Conservation (phyloP, 2,888 invertebrate genomes). For the Parasteatoda lunata region DNA sequence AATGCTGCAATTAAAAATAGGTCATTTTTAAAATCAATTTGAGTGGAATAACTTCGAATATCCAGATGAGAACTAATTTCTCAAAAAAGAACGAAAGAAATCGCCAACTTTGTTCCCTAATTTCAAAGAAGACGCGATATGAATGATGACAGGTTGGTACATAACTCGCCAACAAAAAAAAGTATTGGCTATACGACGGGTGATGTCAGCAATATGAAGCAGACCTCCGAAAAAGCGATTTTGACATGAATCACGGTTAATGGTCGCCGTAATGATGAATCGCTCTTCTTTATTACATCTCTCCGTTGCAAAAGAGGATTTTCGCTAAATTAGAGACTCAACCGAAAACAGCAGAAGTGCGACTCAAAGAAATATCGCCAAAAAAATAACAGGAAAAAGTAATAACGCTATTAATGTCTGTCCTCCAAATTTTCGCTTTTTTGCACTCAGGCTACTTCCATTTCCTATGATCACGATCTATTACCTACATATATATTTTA, state of each 20-base stretch:
- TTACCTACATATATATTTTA: conserved; percentile 21
- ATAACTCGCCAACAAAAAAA: background rate
- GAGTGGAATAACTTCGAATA: too few relatives aligned
- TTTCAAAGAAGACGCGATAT: background rate
- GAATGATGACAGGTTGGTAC: too few relatives aligned
- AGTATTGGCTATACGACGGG: background rate
- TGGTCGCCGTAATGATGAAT: conserved; percentile 45
- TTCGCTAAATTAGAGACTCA: conserved; percentile 58
- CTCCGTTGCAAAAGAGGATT: conserved; percentile 52
- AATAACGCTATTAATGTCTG: background rate
- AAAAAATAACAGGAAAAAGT: background rate
- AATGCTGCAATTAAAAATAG: too few relatives aligned
- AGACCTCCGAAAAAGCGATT: conserved; percentile 1
- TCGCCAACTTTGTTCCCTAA: background rate
- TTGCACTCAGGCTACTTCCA: conserved; percentile 42
- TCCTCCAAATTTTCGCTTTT: conserved; percentile 26
- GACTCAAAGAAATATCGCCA: background rate
- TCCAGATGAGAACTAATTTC: too few relatives aligned
- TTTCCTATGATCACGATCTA: conserved; percentile 36
- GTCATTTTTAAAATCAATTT: too few relatives aligned
- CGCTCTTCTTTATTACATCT: conserved; percentile 50
- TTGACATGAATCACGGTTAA: conserved; percentile 40
- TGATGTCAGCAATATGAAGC: background rate
- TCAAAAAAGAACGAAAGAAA: too few relatives aligned
- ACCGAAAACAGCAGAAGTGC: conserved; percentile 12